Evolutionary conservation across 2,888 invertebrate species (phyloP).

Genomic region (Rhaphigaster nebulosa): DNA sequence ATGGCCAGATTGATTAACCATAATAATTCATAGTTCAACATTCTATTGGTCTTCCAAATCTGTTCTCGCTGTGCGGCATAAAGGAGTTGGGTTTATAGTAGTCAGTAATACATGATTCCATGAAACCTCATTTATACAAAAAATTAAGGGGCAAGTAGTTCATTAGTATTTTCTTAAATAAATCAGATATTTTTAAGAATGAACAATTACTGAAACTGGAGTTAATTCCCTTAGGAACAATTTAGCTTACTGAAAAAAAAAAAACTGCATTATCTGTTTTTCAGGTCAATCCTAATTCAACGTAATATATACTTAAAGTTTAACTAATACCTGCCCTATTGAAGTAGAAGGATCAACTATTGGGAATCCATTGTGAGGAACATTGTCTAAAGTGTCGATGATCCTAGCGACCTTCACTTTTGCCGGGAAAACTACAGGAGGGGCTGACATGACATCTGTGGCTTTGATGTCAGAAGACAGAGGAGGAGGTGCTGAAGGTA

Average conservation of each 20-base stretch:
- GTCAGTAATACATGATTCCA: too few species aligned
- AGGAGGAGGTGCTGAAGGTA: slow-evolving; percentile 66
- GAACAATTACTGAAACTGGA: background rate
- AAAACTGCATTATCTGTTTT: background rate
- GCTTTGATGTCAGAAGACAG: slow-evolving; percentile 66
- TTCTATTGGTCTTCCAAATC: too few species aligned
- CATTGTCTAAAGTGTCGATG: slow-evolving; percentile 66
- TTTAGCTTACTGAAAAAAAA: background rate
- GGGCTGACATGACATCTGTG: slow-evolving; percentile 66
- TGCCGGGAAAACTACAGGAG: slow-evolving; percentile 66
- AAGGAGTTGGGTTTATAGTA: too few species aligned
- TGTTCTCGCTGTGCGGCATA: too few species aligned
- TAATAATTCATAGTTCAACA: too few species aligned
- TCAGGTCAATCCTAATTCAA: background rate
- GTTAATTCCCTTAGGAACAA: background rate
- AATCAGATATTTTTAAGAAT: background rate
- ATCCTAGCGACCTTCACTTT: slow-evolving; percentile 66
- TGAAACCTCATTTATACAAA: too few species aligned
- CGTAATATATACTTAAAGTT: background rate
- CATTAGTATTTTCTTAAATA: too few species aligned
- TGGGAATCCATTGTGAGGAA: slow-evolving; percentile 66
- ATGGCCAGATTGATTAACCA: too few species aligned
- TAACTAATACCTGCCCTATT: slow-evolving; percentile 56
- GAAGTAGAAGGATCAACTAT: slow-evolving; percentile 65
- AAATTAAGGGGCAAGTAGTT: too few species aligned